These are phyloP conservation scores for Calameuta filiformis DNA, from an alignment of 2,888 invertebrate species.

Conservation along the genomic window DNA sequence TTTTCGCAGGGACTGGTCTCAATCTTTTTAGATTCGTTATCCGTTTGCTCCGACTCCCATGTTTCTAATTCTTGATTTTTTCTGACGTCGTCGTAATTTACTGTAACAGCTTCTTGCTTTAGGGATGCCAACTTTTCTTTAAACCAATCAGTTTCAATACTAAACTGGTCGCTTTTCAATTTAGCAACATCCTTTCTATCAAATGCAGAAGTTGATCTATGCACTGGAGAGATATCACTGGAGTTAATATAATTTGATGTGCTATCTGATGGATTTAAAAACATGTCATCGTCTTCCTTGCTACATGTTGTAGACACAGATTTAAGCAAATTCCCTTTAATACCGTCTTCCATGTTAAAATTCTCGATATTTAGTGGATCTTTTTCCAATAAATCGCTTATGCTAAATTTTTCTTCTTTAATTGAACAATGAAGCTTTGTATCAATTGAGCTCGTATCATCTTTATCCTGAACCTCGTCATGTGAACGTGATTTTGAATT, in stretches of 20 bases:
- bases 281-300: not conserved
- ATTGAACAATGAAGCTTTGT: conserved; percentile 7
- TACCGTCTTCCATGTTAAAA: not conserved
- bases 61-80: not conserved
- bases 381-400: conserved; percentile 13
- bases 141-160: not conserved
- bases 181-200: not conserved
- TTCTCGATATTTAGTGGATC: conserved; percentile 16
- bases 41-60: not conserved
- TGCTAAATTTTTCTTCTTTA: conserved; percentile 6
- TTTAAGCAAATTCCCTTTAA: not conserved
- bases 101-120: not conserved
- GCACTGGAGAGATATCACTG: not conserved
- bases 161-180: conserved; percentile 2
- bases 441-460: not conserved
- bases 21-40: not conserved
- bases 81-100: not conserved
- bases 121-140: conserved; percentile 2
- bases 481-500: not conserved
- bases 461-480: not conserved
- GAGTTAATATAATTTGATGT: not conserved
- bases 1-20: not conserved
- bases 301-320: not conserved
- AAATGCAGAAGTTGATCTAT: not conserved
- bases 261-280: not conserved